These are phyloP conservation scores for Erebia palarica DNA, from an alignment of 2,888 invertebrate genomes.

Conservation along the genomic window DNA sequence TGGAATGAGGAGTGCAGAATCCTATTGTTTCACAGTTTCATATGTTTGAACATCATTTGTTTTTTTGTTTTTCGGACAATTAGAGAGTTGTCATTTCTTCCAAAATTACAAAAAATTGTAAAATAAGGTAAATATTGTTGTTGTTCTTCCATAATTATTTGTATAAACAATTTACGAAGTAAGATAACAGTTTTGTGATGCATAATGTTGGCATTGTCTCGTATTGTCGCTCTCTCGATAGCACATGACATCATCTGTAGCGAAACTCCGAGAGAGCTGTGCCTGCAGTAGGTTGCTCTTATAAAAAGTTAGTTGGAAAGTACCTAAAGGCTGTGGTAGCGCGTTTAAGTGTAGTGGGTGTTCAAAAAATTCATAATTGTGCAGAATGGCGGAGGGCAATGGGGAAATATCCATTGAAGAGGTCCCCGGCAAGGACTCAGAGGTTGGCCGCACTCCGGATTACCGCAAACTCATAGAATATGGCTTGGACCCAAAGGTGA, in stretches of 20 bases:
- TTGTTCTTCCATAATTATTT: constrained; percentile 37
- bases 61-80: constrained; percentile 83
- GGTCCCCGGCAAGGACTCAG: constrained; percentile 85
- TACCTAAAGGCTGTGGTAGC: constrained; percentile 42
- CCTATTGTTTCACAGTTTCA: constrained; percentile 81
- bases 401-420: constrained; percentile 91
- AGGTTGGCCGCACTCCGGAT: constrained; percentile 91
- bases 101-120: constrained; percentile 82
- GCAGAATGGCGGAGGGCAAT: constrained; percentile 93
- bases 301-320: constrained; percentile 50
- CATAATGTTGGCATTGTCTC: constrained; percentile 52
- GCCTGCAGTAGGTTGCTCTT: constrained; percentile 44
- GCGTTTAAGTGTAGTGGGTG: constrained; percentile 66
- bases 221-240: constrained; percentile 73
- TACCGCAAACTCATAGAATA: constrained; percentile 97
- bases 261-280: constrained; percentile 58
- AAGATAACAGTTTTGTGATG: constrained; percentile 40
- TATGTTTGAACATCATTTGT: constrained; percentile 82
- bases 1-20: constrained; percentile 81
- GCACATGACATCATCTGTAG: constrained; percentile 74
- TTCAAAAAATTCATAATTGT: constrained; percentile 74
- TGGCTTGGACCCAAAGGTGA: constrained; percentile 96
- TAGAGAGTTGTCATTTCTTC: constrained; percentile 79
- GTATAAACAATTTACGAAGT: constrained; percentile 31
- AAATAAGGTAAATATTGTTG: constrained; percentile 78